phyloP scores from a whole-genome alignment of 2,888 invertebrate genomes.

The Morpho helenor region DNA sequence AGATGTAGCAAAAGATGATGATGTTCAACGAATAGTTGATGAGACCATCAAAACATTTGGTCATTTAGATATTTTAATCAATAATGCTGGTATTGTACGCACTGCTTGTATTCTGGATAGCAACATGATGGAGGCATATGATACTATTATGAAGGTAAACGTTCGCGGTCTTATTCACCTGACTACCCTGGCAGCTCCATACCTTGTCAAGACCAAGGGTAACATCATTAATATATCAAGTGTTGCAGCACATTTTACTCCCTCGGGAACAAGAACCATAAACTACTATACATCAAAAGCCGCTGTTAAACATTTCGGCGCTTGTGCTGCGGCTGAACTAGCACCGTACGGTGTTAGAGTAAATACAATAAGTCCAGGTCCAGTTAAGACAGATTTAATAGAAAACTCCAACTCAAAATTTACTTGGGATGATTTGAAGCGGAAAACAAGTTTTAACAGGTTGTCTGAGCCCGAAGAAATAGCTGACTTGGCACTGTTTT shows the following conservation, averaged over 20 bases:
- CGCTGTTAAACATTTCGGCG: background rate
- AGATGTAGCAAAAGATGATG: conserved; percentile 17
- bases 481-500: background rate
- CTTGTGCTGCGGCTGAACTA: conserved; percentile 2
- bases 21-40: conserved; percentile 26
- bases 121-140: conserved; percentile 26
- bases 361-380: background rate
- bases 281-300: conserved; percentile 3
- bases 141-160: conserved; percentile 37
- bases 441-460: background rate
- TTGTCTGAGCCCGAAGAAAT: background rate
- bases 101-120: background rate
- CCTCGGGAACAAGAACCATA: background rate
- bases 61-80: conserved; percentile 38
- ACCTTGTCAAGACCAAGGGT: conserved; percentile 37
- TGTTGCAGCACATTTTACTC: conserved; percentile 23
- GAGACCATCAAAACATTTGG: conserved; percentile 34
- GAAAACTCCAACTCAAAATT: background rate
- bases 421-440: background rate
- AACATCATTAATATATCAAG: conserved; percentile 48
- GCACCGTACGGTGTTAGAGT: background rate
- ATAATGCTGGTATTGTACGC: conserved; percentile 35
- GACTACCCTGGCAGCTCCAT: conserved; percentile 35
- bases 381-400: conserved; percentile 3
- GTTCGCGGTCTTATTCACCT: conserved; percentile 34